Evolutionary conservation across 2,888 invertebrate species (phyloP), one percentile per base, ranked within the genome.

Genomic region (Micoletzkya japonica): DNA sequence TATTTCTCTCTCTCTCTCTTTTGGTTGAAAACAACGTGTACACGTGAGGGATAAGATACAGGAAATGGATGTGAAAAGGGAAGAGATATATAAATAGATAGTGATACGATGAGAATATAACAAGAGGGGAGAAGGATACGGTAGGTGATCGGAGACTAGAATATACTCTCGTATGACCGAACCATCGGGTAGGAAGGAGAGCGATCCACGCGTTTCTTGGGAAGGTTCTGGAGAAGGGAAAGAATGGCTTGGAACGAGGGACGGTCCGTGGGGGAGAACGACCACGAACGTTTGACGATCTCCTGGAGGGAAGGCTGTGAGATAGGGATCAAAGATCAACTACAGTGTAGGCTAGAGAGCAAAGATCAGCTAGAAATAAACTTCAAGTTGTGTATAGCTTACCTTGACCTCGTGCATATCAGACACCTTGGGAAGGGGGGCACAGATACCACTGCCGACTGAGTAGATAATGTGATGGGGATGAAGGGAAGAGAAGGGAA

Each of bases 381-480:
- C 20, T 14, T 44, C 10, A 10, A 44, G 44, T 14, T 44, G 44
- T 14, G 44, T 44, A 44, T 44, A 14, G 77, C 83, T 85, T 88
- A 94, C 94, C 90, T 96, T 97, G 75, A 96, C 94, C 88, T 98
- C 97, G 74, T 93, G 90, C 24, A 95, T 93, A 60, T 94, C 93
- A 87, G 94, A 94, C 81, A 97, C 90, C 88, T 93, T 93, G 70
- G 93, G 93, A 72, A 98, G 89, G 36, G 95, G 92, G 87, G 95
- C 95, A 85, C 96, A 96, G 89, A 94, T 92, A 70, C 97, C 97
- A 85, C 92, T 92, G 4, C 97, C 97, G 60, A 96, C 95, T 87
- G 95, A 94, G 94, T 95, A 98, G 84, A 98, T 95, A 73, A 97
- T 91, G 2, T 94, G 91, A 87, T 98, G 96, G 0, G 95, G 92